Conservation (phyloP, 2,797 vertebrate genomes). For the Microctenopoma steveboyesi region DNA sequence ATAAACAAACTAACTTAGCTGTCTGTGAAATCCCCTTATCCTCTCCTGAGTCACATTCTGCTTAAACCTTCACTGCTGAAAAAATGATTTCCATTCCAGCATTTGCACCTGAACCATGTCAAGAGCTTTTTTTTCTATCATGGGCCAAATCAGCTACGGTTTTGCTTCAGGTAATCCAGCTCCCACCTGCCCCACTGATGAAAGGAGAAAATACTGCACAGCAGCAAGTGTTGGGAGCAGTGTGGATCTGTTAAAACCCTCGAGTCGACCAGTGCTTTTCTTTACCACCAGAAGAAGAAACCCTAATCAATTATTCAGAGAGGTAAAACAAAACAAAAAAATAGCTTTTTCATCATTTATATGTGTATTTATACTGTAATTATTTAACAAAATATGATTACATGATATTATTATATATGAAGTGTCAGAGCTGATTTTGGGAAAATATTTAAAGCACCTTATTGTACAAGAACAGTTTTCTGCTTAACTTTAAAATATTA, state of each 20-base stretch:
- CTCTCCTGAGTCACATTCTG: slow-evolving; percentile 52
- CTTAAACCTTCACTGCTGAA: slow-evolving; percentile 39
- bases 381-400: not conserved
- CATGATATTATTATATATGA: slow-evolving; percentile 6
- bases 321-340: slow-evolving; percentile 26
- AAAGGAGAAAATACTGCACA: slow-evolving; percentile 41
- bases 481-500: slow-evolving; percentile 8
- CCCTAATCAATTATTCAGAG: not conserved
- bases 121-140: slow-evolving; percentile 48
- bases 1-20: slow-evolving; percentile 54
- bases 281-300: slow-evolving; percentile 22
- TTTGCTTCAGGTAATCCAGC: slow-evolving; percentile 64
- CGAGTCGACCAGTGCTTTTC: slow-evolving; percentile 28
- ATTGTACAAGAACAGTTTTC: slow-evolving; percentile 7
- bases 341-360: not conserved
- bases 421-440: not conserved
- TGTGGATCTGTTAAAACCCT: not conserved
- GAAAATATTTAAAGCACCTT: not conserved
- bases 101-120: slow-evolving; percentile 65
- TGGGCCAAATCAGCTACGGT: slow-evolving; percentile 47
- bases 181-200: slow-evolving; percentile 53
- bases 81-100: slow-evolving; percentile 39
- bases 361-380: not conserved
- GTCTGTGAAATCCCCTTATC: slow-evolving; percentile 60
- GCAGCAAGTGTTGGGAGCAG: slow-evolving; percentile 39